Conservation (phyloP, 1,140 invertebrate genomes). For the Apis laboriosa region DNA sequence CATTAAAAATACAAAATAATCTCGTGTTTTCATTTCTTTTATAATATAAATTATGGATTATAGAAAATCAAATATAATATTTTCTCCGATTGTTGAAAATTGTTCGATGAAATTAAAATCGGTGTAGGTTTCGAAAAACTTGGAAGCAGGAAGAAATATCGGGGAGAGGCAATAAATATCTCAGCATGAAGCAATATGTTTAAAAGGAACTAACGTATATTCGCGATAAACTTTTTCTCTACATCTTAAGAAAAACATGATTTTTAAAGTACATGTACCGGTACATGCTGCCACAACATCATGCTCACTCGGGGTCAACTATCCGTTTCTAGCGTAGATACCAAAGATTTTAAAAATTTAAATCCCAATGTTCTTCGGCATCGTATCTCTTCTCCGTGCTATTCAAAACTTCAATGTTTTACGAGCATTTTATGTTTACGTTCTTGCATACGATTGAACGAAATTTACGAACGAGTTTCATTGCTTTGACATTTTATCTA, state of each 20-base stretch:
- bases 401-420: conserved; percentile 54
- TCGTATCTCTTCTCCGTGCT: conserved; percentile 3
- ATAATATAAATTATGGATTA: background rate
- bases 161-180: conserved; percentile 1
- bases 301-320: conserved; percentile 39
- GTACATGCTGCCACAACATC: conserved; percentile 30
- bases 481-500: background rate
- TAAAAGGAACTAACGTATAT: conserved; percentile 7
- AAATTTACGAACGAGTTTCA: background rate
- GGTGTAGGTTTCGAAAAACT: background rate
- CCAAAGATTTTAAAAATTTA: conserved; percentile 54
- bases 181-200: background rate
- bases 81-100: background rate
- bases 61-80: background rate
- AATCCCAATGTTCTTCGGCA: conserved; percentile 23
- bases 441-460: conserved; percentile 2
- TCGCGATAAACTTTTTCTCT: background rate
- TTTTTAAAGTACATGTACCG: background rate
- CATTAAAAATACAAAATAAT: too few relatives aligned
- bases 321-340: conserved; percentile 8
- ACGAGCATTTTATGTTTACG: conserved; percentile 35
- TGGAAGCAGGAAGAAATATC: background rate
- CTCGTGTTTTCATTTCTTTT: too few relatives aligned
- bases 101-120: background rate
- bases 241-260: conserved; percentile 1